Conservation (phyloP, 2,113 vertebrate species). For the Oncorhynchus nerka region DNA sequence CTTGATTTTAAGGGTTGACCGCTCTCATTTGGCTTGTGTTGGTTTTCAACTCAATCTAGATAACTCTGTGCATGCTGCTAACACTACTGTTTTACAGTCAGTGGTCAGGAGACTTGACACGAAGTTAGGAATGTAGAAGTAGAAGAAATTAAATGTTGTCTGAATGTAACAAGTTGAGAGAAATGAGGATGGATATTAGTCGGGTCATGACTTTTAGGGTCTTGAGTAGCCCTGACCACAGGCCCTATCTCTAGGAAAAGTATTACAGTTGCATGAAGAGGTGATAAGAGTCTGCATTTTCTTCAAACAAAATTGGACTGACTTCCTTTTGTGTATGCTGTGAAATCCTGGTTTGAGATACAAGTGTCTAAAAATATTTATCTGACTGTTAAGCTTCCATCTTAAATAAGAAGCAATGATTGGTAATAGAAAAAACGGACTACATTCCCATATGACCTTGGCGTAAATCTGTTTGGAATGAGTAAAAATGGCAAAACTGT, state of each 20-base stretch:
- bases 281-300: neutral
- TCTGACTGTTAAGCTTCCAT: conserved; percentile 17
- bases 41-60: neutral
- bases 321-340: neutral
- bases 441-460: neutral
- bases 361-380: neutral
- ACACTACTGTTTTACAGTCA: conserved; percentile 3
- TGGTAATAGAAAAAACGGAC: neutral
- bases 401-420: neutral
- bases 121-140: neutral
- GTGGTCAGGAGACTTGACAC: neutral
- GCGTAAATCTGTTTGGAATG: conserved; percentile 19
- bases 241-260: neutral
- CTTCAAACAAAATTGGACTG: neutral
- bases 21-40: conserved; percentile 9
- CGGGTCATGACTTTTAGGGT: neutral
- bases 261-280: conserved; percentile 3
- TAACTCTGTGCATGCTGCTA: conserved; percentile 11
- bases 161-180: neutral
- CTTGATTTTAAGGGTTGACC: conserved; percentile 3
- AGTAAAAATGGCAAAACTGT: neutral
- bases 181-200: neutral
- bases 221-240: neutral
- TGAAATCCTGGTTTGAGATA: neutral
- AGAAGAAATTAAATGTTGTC: neutral